A percentile compares a stretch with the other conserved stretches of the same genome.
Evolutionary conservation across 2,113 vertebrate genomes (phyloP).

Genomic region (Fregetta grallaria): DNA sequence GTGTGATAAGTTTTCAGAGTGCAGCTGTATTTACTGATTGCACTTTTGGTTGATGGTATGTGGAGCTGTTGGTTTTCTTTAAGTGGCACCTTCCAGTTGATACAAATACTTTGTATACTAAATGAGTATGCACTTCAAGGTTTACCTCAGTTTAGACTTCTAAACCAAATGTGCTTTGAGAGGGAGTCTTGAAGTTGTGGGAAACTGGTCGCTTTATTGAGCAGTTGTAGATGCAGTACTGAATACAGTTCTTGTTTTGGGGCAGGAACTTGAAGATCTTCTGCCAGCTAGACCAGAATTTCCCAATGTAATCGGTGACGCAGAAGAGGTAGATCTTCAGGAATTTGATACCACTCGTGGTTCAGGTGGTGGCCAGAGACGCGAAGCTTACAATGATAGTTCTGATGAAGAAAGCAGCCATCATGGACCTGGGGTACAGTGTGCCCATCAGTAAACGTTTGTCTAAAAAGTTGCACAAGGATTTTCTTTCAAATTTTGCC

Average conservation of each 20-base stretch:
- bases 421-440: constrained; percentile 96
- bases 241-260: background rate
- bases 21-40: background rate
- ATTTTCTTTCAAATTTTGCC: constrained; percentile 74
- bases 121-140: background rate
- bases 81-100: background rate
- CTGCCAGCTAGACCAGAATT: constrained; percentile 92
- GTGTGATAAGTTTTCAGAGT: background rate
- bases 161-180: background rate
- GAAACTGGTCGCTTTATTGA: background rate
- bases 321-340: constrained; percentile 95
- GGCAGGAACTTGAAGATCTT: constrained; percentile 95
- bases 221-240: background rate
- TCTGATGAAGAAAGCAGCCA: constrained; percentile 96
- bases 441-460: constrained; percentile 91
- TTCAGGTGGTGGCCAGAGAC: constrained; percentile 86
- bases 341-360: constrained; percentile 92
- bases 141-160: background rate
- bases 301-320: constrained; percentile 86
- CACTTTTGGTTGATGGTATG: background rate
- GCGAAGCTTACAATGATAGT: constrained; percentile 96
- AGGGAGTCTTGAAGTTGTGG: background rate
- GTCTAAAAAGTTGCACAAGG: constrained; percentile 73
- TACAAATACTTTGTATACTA: background rate
- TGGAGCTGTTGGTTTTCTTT: background rate